Base-by-base conservation (phyloP, 2,888 invertebrate species). In the Diogma glabrata region DNA sequence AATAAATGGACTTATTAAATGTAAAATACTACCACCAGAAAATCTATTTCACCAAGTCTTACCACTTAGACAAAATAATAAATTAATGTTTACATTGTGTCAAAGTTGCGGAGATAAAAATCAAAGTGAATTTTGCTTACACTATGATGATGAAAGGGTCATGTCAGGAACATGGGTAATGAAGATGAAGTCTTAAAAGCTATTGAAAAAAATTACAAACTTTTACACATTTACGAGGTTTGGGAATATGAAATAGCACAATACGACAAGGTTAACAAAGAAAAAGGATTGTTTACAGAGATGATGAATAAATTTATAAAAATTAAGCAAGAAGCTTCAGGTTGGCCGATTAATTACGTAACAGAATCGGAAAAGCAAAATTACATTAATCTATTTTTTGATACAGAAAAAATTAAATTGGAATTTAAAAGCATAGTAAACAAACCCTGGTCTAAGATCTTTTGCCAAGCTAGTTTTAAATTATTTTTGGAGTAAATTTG, bases 401-500 rank as follows among this genome's bases (percentile, higher is more conserved):
- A 10, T 14, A 7, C 6, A 2, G 33, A 8, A 33, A 16, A 6
- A 3, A 12, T 33, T 14, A 2, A 8, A 12, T 12, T 33, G 6
- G 33, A 33, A 3, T 7, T 10, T 10, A 9, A 33, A 6, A 36
- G 38, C 12, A 38, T 51, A 4, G 23, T 6, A 17, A 47, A 38
- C n/a, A 24, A 51, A 51, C 23, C 10, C 19, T 2, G 46, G 47
- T 3, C 47, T 38, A 5, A 47, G 51, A 12, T 47, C 38, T 2
- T 12, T 47, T 24, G 14, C 47, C 2, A 51, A 47, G 38, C 9
- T 47, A 7, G 16, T 38, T 10, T 33, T 51, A 12, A 50, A 50
- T 20, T 46, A 38, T 17, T 50, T 53, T 33, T 53, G 51, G 51
- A 51, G 53, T 12, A 43, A 48, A 23, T 51, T 53, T 45, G 51